These are phyloP conservation scores for Drosophila bipectinata DNA, from an alignment of 1,140 invertebrate species.

Conservation along the genomic window DNA sequence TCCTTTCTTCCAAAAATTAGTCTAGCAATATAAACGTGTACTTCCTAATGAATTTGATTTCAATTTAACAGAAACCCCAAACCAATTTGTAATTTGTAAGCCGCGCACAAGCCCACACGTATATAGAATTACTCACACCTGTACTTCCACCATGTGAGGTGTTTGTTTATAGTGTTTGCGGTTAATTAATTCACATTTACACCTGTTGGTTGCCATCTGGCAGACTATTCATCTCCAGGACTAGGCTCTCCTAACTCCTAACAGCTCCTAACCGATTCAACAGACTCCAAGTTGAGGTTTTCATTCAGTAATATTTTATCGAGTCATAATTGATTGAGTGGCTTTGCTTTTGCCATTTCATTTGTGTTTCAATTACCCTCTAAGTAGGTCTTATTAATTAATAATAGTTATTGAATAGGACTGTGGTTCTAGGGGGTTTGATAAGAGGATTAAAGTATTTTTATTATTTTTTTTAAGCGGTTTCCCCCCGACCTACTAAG, in stretches of 20 bases:
- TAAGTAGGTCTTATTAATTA: background rate
- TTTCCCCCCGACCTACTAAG: too few species aligned
- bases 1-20: slow-evolving; percentile 41
- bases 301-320: background rate
- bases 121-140: slow-evolving; percentile 5
- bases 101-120: slow-evolving; percentile 15
- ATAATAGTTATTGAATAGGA: background rate
- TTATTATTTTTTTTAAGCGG: too few species aligned
- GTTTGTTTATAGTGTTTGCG: slow-evolving; percentile 82
- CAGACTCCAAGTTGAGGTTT: background rate
- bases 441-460: too few species aligned
- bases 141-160: slow-evolving; percentile 27
- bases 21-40: slow-evolving; percentile 39
- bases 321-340: slow-evolving; percentile 1
- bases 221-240: background rate
- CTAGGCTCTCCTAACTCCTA: background rate
- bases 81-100: slow-evolving; percentile 64
- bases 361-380: background rate
- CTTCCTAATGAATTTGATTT: slow-evolving; percentile 75
- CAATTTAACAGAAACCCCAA: slow-evolving; percentile 67
- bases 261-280: background rate
- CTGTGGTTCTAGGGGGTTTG: too few species aligned
- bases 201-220: slow-evolving; percentile 67
- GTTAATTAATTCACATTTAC: slow-evolving; percentile 84
- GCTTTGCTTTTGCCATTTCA: background rate